phyloP scores from a whole-genome alignment of 1,140 invertebrate genomes.

The Frieseomelitta varia region DNA sequence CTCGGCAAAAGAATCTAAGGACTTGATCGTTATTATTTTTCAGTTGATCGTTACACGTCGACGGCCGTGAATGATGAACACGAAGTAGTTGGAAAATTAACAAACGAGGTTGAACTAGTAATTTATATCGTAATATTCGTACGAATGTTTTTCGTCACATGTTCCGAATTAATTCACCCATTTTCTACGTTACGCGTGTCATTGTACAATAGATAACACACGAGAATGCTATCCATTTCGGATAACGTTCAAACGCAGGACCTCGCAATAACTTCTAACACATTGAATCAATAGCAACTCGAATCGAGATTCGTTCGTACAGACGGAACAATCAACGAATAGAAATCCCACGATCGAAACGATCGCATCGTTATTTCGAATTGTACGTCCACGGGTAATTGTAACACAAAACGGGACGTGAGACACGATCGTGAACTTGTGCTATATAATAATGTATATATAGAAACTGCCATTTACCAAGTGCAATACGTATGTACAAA shows the following conservation, averaged over 20 bases:
- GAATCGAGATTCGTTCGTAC: not conserved
- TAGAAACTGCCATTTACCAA: conserved; percentile 37
- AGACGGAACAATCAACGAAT: not conserved
- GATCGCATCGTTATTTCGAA: no score
- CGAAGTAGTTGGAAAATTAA: no score
- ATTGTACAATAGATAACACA: not conserved
- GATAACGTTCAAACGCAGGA: not conserved
- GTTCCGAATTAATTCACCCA: not conserved
- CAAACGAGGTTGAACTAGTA: no score
- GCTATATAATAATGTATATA: not conserved
- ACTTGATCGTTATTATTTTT: no score
- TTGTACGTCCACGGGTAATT: not conserved
- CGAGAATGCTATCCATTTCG: not conserved
- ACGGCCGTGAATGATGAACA: no score
- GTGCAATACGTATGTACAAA: conserved; percentile 35
- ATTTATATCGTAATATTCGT: not conserved
- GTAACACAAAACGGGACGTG: not conserved
- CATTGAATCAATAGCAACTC: not conserved
- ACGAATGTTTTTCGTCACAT: not conserved
- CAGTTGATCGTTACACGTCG: no score
- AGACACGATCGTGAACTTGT: no score
- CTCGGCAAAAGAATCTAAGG: not conserved
- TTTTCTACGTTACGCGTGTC: not conserved
- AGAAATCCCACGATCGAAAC: not conserved
- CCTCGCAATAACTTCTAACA: not conserved